Evolutionary conservation across 1,140 invertebrate species (phyloP).

Genomic region (Dendrolimus kikuchii): DNA sequence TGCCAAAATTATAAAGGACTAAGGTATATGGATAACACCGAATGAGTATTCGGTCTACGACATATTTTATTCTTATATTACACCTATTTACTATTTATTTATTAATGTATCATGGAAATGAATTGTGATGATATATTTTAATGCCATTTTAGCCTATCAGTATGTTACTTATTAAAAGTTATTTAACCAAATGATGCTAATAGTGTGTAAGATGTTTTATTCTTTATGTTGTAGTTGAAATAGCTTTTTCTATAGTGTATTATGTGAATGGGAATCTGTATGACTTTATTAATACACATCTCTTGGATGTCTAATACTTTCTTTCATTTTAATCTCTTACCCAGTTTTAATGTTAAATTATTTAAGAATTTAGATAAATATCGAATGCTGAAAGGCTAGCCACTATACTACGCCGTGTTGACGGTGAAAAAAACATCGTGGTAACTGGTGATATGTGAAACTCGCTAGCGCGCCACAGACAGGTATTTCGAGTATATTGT

Average conservation of each 20-base stretch:
- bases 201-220: slow-evolving; percentile 63
- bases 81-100: slow-evolving; percentile 35
- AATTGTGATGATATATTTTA: slow-evolving; percentile 65
- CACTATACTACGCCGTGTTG: no score
- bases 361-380: no score
- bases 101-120: slow-evolving; percentile 41
- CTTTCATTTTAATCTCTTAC: slow-evolving; percentile 26
- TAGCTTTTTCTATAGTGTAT: slow-evolving; percentile 65
- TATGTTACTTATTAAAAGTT: slow-evolving; percentile 59
- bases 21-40: no score
- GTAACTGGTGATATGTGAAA: no score
- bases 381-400: no score
- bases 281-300: slow-evolving; percentile 63
- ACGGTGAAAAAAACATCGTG: no score
- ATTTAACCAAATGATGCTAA: slow-evolving; percentile 70
- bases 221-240: slow-evolving; percentile 61
- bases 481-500: no score
- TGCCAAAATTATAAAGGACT: no score
- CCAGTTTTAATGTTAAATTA: no score
- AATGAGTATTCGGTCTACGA: background rate
- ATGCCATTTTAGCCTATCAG: slow-evolving; percentile 64
- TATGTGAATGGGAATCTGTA: slow-evolving; percentile 63
- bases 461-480: no score
- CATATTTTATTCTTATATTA: slow-evolving; percentile 9
- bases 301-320: slow-evolving; percentile 47